Base-by-base conservation (phyloP, 2,113 vertebrate species). In the Melanostigma gelatinosum region DNA sequence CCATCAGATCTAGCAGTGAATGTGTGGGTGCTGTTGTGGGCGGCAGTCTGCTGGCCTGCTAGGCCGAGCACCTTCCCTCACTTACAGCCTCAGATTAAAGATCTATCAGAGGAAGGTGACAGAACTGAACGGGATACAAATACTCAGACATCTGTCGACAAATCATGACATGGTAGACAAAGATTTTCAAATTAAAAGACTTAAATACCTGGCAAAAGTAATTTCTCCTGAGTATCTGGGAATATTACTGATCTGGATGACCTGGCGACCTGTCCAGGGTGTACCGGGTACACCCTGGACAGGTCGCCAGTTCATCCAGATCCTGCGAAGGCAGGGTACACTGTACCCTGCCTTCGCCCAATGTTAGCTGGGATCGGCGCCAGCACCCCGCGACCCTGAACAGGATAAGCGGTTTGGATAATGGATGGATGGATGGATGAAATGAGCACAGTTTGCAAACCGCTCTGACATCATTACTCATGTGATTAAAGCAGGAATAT, bases 341-440 rank as follows among this genome's bases (percentile, higher is more conserved):
- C n/a, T n/a, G n/a, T 24, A 24, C 24, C 24, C 24, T 24, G 24
- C 24, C 24, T 24, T 24, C 24, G 24, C 24, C 24, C 24, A 24
- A 24, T 24, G 24, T 24, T 24, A 24, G 24, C 24, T 24, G 1
- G 24, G 24, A 24, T 24, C 24, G 24, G 24, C 24, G 1, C 24
- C 24, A 24, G 24, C 24, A 1, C 24, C 24, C 24, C 24, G 24
- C 24, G 24, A 24, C 24, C 24, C 24, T 24, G 24, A 24, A 24
- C 24, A 24, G 24, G 24, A 24, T 24, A 24, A 24, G 24, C 24
- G 24, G 24, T 24, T 24, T 24, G 24, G 24, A 24, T 24, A 24
- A 24, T 54, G 76, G 67, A 77, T 54, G 76, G 67, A 77, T 54
- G 76, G 67, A 77, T 54, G 76, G 67, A 77, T 78, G 27, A 85